Conservation (phyloP, 1,140 invertebrate genomes). For the Drosophila tsacasi region DNA sequence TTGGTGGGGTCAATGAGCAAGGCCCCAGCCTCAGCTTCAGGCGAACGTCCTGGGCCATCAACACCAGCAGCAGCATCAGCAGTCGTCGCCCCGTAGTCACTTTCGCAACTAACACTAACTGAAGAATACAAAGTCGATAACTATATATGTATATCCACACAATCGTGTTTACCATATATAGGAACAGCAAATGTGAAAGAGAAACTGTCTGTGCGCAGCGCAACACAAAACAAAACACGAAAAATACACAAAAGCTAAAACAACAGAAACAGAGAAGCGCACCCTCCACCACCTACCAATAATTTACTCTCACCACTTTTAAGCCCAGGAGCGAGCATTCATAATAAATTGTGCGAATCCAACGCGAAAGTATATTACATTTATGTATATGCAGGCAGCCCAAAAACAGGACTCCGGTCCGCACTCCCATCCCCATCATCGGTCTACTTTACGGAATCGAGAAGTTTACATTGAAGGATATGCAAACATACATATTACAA, state of each 20-base stretch:
- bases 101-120: slow-evolving; percentile 54
- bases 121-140: slow-evolving; percentile 52
- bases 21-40: slow-evolving; percentile 54
- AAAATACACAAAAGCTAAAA: slow-evolving; percentile 36
- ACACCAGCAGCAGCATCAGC: slow-evolving; percentile 32
- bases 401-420: slow-evolving; percentile 15
- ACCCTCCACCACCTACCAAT: slow-evolving; percentile 22
- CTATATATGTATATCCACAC: slow-evolving; percentile 65
- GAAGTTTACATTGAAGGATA: slow-evolving; percentile 45
- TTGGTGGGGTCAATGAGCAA: slow-evolving; percentile 84
- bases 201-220: slow-evolving; percentile 79
- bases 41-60: slow-evolving; percentile 47
- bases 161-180: slow-evolving; percentile 60
- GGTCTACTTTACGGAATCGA: slow-evolving; percentile 43
- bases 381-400: slow-evolving; percentile 54
- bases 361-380: slow-evolving; percentile 58
- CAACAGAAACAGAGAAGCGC: slow-evolving; percentile 16
- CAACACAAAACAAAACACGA: slow-evolving; percentile 52
- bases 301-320: slow-evolving; percentile 34
- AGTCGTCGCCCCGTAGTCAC: slow-evolving; percentile 47
- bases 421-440: slow-evolving; percentile 8
- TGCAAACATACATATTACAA: slow-evolving; percentile 56
- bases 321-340: slow-evolving; percentile 58
- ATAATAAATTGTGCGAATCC: slow-evolving; percentile 59
- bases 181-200: slow-evolving; percentile 79